phyloP scores from a whole-genome alignment of 2,888 invertebrate species.

The Aporophyla nigra region DNA sequence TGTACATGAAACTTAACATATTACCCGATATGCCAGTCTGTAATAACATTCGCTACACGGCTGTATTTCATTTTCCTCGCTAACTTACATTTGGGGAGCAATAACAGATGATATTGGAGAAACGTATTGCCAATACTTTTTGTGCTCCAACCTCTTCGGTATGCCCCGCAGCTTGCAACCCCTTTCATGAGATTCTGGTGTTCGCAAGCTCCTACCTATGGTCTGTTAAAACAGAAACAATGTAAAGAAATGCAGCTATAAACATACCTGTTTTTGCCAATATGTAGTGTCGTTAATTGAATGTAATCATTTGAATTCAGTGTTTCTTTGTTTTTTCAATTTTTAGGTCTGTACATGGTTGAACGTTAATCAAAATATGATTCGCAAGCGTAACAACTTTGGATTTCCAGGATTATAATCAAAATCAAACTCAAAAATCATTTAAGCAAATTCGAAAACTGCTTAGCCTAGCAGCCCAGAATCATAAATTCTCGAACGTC shows the following conservation, averaged over 20 bases:
- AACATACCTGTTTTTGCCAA: neutral
- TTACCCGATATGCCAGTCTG: neutral
- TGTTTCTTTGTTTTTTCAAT: no score
- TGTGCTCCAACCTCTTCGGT: conserved; percentile 16
- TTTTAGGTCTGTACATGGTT: no score
- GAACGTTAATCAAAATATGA: no score
- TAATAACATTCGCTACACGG: conserved; percentile 20
- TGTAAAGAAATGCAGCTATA: neutral
- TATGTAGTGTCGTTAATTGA: neutral
- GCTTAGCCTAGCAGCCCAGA: no score
- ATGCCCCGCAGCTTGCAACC: neutral
- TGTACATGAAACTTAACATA: conserved; percentile 2
- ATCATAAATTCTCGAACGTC: no score
- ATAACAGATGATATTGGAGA: conserved; percentile 42
- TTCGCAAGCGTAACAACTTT: no score
- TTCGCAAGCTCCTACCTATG: neutral
- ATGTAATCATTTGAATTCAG: neutral
- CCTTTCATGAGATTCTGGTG: neutral
- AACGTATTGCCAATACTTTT: conserved; percentile 34
- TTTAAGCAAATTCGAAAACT: no score
- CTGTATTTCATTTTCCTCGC: conserved; percentile 28
- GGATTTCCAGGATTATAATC: no score
- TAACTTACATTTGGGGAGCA: conserved; percentile 38
- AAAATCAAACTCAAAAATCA: no score
- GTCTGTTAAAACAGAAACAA: neutral